Evolutionary conservation across 1,140 invertebrate species (phyloP).

Genomic region (Philotrypesis tridentata): DNA sequence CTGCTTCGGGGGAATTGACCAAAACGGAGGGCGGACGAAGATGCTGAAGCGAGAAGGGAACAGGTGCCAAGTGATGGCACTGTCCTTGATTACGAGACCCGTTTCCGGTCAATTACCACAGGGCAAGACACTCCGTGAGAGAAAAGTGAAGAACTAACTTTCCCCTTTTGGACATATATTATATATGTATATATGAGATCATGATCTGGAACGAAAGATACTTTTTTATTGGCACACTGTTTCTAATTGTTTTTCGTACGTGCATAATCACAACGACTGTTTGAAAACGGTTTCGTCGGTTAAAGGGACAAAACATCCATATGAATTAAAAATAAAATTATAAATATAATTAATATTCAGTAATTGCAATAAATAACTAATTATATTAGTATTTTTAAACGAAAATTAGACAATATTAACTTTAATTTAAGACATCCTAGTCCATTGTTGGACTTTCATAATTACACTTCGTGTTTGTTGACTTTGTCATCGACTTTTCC

Average conservation of each 20-base stretch:
- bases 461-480: too few relatives aligned
- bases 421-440: too few relatives aligned
- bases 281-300: background rate
- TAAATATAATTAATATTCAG: too few relatives aligned
- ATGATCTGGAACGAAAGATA: background rate
- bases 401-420: too few relatives aligned
- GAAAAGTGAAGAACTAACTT: conserved; percentile 14
- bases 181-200: background rate
- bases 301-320: too few relatives aligned
- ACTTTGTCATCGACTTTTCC: too few relatives aligned
- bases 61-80: conserved; percentile 54
- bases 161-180: background rate
- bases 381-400: too few relatives aligned
- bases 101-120: conserved; percentile 54
- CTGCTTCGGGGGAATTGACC: background rate
- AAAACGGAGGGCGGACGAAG: background rate
- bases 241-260: background rate
- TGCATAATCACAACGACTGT: background rate
- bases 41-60: conserved; percentile 33
- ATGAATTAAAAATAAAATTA: too few relatives aligned
- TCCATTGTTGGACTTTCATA: too few relatives aligned
- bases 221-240: background rate
- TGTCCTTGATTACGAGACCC: conserved; percentile 51
- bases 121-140: conserved; percentile 11
- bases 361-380: too few relatives aligned